A percentile compares a stretch with the other conserved stretches of the same genome.
These are phyloP conservation scores for Brachyopa scutellaris DNA, from an alignment of 2,888 invertebrate genomes.

Conservation along the genomic window DNA sequence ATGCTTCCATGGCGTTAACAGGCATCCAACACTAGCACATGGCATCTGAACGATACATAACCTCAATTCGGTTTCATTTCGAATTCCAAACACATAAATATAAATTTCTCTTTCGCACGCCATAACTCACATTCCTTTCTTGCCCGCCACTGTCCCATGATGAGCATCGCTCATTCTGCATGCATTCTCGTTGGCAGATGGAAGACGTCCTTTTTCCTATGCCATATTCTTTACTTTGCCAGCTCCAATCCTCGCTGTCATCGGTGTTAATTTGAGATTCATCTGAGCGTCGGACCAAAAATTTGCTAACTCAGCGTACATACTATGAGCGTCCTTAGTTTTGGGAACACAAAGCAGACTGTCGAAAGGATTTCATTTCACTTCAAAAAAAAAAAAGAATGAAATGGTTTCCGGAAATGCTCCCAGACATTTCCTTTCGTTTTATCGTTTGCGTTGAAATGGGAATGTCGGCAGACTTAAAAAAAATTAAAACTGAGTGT, in stretches of 20 bases:
- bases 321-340: slow-evolving; percentile 1
- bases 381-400: neutral
- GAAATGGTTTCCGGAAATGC: slow-evolving; percentile 15
- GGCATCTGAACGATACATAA: slow-evolving; percentile 39
- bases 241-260: slow-evolving; percentile 49
- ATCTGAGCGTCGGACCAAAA: slow-evolving; percentile 17
- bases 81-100: slow-evolving; percentile 34
- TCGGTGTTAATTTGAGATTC: slow-evolving; percentile 61
- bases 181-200: slow-evolving; percentile 27
- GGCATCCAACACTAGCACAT: slow-evolving; percentile 30
- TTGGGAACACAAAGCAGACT: neutral
- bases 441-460: neutral
- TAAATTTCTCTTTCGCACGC: slow-evolving; percentile 17
- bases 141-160: slow-evolving; percentile 8
- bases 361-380: slow-evolving; percentile 4
- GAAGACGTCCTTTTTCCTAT: slow-evolving; percentile 27
- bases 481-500: neutral
- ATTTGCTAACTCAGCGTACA: slow-evolving; percentile 22
- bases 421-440: slow-evolving; percentile 1
- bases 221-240: slow-evolving; percentile 5
- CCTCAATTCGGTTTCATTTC: slow-evolving; percentile 41
- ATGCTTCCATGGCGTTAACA: slow-evolving; percentile 29
- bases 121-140: slow-evolving; percentile 35
- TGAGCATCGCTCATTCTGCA: slow-evolving; percentile 43
- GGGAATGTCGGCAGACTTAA: neutral